These are phyloP conservation scores for Nyctibius bracteatus DNA, from an alignment of 2,113 vertebrate genomes.

Conservation along the genomic window DNA sequence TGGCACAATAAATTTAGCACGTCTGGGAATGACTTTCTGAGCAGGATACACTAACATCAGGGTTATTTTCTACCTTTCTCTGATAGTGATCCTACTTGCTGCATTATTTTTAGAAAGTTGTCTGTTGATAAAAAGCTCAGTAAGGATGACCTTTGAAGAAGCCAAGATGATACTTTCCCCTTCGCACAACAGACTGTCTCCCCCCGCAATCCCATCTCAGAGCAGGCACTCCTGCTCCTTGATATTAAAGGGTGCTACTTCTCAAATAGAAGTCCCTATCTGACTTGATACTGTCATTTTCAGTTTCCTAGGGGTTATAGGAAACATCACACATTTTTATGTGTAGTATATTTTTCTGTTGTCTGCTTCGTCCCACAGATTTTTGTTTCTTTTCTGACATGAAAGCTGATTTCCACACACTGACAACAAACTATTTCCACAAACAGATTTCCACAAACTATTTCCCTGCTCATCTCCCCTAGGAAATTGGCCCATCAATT, in stretches of 20 bases:
- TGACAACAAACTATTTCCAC: no score
- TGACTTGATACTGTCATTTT: not conserved
- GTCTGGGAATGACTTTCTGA: not conserved
- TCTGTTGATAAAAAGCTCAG: not conserved
- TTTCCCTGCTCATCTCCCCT: not conserved
- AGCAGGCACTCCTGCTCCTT: not conserved
- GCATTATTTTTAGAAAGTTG: slow-evolving; percentile 35
- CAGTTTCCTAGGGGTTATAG: not conserved
- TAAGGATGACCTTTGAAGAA: not conserved
- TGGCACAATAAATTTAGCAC: not conserved
- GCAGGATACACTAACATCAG: not conserved
- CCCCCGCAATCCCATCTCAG: not conserved
- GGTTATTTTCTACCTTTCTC: slow-evolving; percentile 10
- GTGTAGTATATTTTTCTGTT: not conserved
- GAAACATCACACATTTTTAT: not conserved
- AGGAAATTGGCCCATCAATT: not conserved
- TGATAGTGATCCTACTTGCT: not conserved
- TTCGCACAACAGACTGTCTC: not conserved
- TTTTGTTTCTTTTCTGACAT: not conserved
- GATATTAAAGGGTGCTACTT: not conserved
- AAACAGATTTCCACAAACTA: not conserved
- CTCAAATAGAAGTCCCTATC: not conserved
- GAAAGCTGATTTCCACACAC: not conserved
- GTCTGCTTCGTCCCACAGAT: not conserved
- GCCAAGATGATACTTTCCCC: not conserved